Evolutionary conservation across 2,113 vertebrate genomes (phyloP), one percentile per base, ranked within the genome.

Genomic region (Syngnathus typhle): DNA sequence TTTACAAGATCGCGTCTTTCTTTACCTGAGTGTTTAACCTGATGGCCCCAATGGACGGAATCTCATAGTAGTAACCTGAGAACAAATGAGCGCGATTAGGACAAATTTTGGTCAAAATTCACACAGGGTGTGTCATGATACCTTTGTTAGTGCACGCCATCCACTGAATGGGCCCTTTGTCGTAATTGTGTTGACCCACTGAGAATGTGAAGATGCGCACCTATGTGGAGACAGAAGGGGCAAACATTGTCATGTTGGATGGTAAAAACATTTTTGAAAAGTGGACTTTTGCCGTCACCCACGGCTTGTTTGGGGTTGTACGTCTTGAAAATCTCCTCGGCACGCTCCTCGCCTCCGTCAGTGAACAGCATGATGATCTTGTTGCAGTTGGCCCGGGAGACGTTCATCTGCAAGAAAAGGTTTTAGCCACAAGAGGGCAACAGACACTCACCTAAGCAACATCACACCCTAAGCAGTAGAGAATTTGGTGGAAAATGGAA

Each of bases 291-390:
- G 0, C 23, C 10, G 0, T 18, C 19, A 15, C 70, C 38, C 83
- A 98, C 96, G 82, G 90, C 94, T 89, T 93, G 93, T 55, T 95
- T 91, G 27, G 90, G 89, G 51, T 99, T 98, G 61, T 96, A 95
- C 75, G 91, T 91, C 15, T 92, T 39, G 84, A 99, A 98, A 85
- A 98, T 96, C 86, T 96, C 94, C 73, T 96, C 92, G 0, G 95
- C 96, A 79, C 90, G 90, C 79, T 99, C 96, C 82, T 99, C 96
- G 66, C 96, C 96, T 66, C 96, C 96, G 37, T 99, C 96, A 13
- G 96, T 99, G 86, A 99, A 99, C 38, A 99, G 87, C 96, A 99
- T 99, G 73, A 99, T 99, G 71, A 99, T 98, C 88, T 96, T 99
- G 85, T 99, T 99, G 83, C 96, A 99, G 86, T 98, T 93, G 71